Conservation (phyloP, 2,888 invertebrate species). For the Magallana nippona region DNA sequence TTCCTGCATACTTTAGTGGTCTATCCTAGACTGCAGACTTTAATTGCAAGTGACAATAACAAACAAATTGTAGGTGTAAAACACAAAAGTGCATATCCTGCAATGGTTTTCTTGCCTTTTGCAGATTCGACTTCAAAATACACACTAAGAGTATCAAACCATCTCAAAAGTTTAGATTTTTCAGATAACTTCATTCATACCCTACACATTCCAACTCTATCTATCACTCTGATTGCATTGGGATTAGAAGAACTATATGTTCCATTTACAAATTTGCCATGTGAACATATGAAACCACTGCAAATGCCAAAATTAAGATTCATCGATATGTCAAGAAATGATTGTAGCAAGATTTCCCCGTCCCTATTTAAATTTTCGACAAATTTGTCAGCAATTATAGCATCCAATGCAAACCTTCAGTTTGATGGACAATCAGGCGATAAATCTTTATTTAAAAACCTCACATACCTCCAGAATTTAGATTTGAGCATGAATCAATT, state of each 20-base stretch:
- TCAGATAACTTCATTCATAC: constrained; percentile 2
- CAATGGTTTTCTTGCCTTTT: background rate
- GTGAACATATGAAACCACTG: background rate
- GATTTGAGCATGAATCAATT: background rate
- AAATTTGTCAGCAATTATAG: background rate
- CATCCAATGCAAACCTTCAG: background rate
- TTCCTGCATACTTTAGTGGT: background rate
- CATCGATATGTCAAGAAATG: background rate
- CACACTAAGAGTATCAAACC: background rate
- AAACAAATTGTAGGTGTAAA: background rate
- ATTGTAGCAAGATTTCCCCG: background rate
- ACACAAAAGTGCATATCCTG: background rate
- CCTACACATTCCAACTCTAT: background rate
- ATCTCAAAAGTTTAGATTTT: background rate
- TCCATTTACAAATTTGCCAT: background rate
- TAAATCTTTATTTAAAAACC: background rate
- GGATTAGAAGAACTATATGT: background rate
- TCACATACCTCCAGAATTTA: background rate
- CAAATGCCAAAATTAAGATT: background rate
- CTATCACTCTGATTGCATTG: background rate
- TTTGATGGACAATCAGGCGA: background rate
- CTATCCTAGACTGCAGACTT: background rate
- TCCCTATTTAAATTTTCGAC: background rate
- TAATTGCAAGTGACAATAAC: too few species aligned
- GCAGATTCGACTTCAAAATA: too few species aligned